Percentiles rank a stretch among this genome's conserved stretches.
Conservation (phyloP, 2,113 vertebrate genomes). For the Tichodroma muraria region DNA sequence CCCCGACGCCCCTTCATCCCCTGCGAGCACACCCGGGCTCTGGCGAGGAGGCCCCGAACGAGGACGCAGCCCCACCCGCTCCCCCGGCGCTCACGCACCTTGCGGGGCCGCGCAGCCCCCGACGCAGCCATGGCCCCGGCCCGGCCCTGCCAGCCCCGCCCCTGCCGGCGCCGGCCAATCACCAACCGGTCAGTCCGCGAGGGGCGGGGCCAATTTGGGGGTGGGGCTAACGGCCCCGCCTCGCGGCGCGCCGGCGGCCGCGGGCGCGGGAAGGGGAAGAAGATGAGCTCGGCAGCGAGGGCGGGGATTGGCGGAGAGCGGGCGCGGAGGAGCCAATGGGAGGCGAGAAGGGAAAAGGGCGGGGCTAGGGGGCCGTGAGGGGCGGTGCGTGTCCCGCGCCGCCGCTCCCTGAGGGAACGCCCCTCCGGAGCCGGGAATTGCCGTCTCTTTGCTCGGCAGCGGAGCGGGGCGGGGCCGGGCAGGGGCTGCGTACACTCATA, state of each 20-base stretch:
- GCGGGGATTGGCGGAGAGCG: neutral
- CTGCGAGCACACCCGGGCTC: neutral
- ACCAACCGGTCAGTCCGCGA: no score
- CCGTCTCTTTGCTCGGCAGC: no score
- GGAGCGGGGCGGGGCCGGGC: no score
- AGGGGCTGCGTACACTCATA: fast-evolving
- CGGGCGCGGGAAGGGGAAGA: neutral
- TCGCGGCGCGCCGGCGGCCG: neutral
- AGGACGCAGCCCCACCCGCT: fast-evolving
- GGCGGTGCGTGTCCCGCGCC: neutral
- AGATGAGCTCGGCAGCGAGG: fast-evolving
- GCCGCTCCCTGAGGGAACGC: neutral
- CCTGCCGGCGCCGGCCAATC: neutral
- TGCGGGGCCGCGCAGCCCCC: neutral
- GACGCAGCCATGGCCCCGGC: neutral
- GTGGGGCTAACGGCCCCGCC: no score
- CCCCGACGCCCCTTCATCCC: no score
- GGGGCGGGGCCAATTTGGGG: fast-evolving
- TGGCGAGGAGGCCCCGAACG: fast-evolving
- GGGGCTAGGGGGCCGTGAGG: neutral
- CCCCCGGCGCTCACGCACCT: neutral
- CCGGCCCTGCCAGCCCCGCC: neutral
- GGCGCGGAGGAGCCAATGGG: neutral
- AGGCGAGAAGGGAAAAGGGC: neutral
- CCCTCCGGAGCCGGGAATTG: fast-evolving